Percentiles rank a stretch among this genome's conserved stretches.
These are phyloP conservation scores for Xestia ashworthii DNA, from an alignment of 2,888 invertebrate species.

Conservation along the genomic window DNA sequence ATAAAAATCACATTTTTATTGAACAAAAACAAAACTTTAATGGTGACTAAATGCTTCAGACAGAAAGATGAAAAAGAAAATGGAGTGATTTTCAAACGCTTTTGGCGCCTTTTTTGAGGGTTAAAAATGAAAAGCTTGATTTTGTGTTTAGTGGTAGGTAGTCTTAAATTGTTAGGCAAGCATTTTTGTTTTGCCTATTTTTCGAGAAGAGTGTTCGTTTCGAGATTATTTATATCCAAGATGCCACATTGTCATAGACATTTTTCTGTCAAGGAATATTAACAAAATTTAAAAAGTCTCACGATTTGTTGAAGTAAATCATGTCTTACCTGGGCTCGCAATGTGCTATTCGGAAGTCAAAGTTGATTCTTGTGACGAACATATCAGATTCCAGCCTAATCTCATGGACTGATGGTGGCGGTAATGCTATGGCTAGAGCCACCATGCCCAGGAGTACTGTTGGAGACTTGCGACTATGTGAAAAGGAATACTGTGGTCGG, in stretches of 20 bases:
- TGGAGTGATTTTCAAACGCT: not conserved
- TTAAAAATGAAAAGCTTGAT: not conserved
- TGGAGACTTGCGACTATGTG: slow-evolving; percentile 96
- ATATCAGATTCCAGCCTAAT: slow-evolving; percentile 98
- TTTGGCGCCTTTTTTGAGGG: not conserved
- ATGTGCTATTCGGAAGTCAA: slow-evolving; percentile 99
- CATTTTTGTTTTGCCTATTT: too few species aligned
- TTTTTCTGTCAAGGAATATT: not conserved
- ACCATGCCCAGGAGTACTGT: slow-evolving; percentile 98
- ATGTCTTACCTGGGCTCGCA: slow-evolving; percentile 97
- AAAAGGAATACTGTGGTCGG: slow-evolving; percentile 98
- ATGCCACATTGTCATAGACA: not conserved
- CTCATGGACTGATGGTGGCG: slow-evolving; percentile 99
- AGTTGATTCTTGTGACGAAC: slow-evolving; percentile 99
- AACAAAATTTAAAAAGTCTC: not conserved
- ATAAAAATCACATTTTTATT: slow-evolving; percentile 45
- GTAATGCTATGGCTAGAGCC: slow-evolving; percentile 98
- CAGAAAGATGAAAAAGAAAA: not conserved
- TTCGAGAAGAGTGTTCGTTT: not conserved
- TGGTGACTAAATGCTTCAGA: not conserved
- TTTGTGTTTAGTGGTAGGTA: too few species aligned
- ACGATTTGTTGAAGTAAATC: not conserved
- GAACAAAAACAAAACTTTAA: slow-evolving; percentile 24
- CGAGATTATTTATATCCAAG: not conserved
- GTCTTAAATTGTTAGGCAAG: too few species aligned